Evolutionary conservation across 2,113 vertebrate species (phyloP).

Genomic region (Geococcyx californianus): DNA sequence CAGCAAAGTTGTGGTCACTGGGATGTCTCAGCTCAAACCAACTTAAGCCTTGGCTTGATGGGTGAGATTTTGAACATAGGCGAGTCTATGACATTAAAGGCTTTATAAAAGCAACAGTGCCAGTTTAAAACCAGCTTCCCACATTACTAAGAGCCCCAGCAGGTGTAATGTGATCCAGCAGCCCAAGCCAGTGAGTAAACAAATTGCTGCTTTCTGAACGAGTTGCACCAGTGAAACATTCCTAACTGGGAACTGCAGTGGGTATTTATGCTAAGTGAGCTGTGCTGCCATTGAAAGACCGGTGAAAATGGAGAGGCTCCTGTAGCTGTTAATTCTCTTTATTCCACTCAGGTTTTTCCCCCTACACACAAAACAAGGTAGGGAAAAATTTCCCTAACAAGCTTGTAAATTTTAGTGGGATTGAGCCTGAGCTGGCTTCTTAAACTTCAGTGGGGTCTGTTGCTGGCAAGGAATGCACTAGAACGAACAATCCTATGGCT

Average conservation of each 20-base stretch:
- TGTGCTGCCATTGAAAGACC: not conserved
- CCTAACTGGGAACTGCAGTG: not conserved
- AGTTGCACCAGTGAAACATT: not conserved
- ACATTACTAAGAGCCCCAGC: not conserved
- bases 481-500: not conserved
- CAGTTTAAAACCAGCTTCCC: conserved; percentile 25
- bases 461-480: not conserved
- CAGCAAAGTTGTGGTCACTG: not conserved
- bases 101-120: conserved; percentile 60
- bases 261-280: not conserved
- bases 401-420: not conserved
- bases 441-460: not conserved
- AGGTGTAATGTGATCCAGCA: conserved; percentile 40
- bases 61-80: not conserved
- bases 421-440: not conserved
- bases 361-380: not conserved
- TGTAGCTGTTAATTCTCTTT: not conserved
- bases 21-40: not conserved
- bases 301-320: not conserved
- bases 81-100: conserved; percentile 2
- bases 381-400: not conserved
- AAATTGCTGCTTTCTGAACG: not conserved
- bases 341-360: not conserved
- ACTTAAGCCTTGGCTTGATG: conserved; percentile 32
- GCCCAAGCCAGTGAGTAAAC: conserved; percentile 33